Percentiles rank a stretch among this genome's conserved stretches.
phyloP scores from a whole-genome alignment of 1,140 invertebrate species.

The Lysiphlebus fabarum region DNA sequence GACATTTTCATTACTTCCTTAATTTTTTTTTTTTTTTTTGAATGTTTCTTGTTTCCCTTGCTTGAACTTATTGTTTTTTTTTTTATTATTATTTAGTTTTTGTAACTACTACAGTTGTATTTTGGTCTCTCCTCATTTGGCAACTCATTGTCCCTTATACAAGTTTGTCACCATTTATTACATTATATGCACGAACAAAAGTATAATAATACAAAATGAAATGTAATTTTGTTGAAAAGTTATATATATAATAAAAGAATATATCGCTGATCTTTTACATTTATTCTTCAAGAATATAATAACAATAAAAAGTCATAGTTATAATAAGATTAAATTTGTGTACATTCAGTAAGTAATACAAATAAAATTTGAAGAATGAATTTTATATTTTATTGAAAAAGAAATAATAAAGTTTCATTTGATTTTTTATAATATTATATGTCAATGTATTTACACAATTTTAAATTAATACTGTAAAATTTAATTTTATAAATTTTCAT shows the following conservation, averaged over 20 bases:
- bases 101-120: neutral
- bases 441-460: no score
- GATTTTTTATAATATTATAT: no score
- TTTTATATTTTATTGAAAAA: no score
- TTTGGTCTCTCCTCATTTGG: slow-evolving; percentile 14
- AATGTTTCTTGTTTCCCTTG: neutral
- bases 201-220: neutral
- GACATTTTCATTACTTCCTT: slow-evolving; percentile 10
- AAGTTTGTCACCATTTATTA: slow-evolving; percentile 16
- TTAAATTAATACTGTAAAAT: no score
- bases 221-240: neutral
- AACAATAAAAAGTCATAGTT: no score
- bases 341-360: no score
- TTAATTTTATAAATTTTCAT: no score
- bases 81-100: neutral
- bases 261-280: neutral
- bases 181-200: neutral
- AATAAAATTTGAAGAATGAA: no score
- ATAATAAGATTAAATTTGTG: no score
- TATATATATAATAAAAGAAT: no score
- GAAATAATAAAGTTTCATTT: no score
- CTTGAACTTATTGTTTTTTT: slow-evolving; percentile 5
- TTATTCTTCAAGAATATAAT: no score
- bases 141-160: slow-evolving; percentile 11
- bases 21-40: neutral